Evolutionary conservation across 2,888 invertebrate species (phyloP).

Genomic region (Bimastos eiseni): DNA sequence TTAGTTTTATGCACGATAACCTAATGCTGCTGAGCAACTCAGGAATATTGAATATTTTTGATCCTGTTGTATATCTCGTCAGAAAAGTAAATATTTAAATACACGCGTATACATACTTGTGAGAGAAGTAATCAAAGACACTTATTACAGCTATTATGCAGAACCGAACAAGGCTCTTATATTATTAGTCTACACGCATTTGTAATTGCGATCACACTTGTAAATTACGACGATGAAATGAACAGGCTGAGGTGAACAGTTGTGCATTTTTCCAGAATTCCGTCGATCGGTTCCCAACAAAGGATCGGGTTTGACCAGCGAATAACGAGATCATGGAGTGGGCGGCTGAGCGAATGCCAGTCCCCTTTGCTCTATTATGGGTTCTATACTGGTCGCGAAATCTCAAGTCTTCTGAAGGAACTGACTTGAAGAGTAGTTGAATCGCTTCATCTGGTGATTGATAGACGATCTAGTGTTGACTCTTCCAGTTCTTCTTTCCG

Average conservation of each 20-base stretch:
- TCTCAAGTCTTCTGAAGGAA: background rate
- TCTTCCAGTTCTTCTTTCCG: background rate
- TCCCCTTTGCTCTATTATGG: too few species aligned
- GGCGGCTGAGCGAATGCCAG: background rate
- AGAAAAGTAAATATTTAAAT: background rate
- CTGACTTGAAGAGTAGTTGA: constrained; percentile 13
- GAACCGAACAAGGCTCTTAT: background rate
- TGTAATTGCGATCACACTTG: background rate
- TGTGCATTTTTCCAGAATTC: constrained; percentile 3
- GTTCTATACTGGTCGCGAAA: background rate
- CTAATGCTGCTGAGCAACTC: too few species aligned
- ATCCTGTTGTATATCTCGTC: too few species aligned
- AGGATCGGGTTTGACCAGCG: background rate
- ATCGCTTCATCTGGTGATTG: background rate
- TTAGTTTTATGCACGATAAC: too few species aligned
- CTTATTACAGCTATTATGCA: background rate
- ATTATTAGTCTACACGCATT: background rate
- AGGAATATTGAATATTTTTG: too few species aligned
- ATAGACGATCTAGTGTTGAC: background rate
- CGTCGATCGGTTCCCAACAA: background rate
- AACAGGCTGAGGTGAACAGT: background rate
- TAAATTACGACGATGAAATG: background rate
- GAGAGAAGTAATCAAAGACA: too few species aligned
- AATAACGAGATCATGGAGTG: background rate
- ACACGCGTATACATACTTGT: too few species aligned